Percentiles rank a stretch among this genome's conserved stretches.
Conservation (phyloP, 1,140 invertebrate species). For the Thaumatotibia leucotreta region DNA sequence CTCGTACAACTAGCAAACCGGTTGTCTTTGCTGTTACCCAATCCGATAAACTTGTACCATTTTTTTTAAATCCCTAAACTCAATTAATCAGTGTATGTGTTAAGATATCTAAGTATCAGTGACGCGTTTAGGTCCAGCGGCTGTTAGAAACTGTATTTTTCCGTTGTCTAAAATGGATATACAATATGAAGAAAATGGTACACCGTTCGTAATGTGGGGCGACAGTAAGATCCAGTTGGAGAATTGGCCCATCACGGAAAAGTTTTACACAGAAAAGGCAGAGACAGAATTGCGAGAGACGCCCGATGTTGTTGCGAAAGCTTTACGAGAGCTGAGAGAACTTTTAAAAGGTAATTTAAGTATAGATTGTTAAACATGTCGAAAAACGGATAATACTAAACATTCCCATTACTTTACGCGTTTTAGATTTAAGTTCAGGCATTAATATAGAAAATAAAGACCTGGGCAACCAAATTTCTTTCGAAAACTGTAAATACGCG, state of each 20-base stretch:
- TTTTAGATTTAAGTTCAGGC: too few relatives aligned
- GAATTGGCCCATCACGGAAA: conserved; percentile 64
- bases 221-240: conserved; percentile 73
- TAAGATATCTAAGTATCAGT: conserved; percentile 19
- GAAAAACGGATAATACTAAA: too few relatives aligned
- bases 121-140: conserved; percentile 12
- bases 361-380: too few relatives aligned
- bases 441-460: too few relatives aligned
- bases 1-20: neutral
- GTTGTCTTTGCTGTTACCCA: neutral
- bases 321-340: conserved; percentile 78
- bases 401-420: too few relatives aligned
- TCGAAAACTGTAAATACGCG: too few relatives aligned
- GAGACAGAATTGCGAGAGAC: conserved; percentile 82
- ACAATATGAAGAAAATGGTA: conserved; percentile 66
- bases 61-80: neutral
- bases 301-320: conserved; percentile 79
- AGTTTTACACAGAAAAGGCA: conserved; percentile 75
- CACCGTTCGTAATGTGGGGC: conserved; percentile 75
- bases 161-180: conserved; percentile 48
- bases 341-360: conserved; percentile 74
- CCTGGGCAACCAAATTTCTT: too few relatives aligned
- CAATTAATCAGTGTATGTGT: conserved; percentile 9
- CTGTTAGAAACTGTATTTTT: neutral
- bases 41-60: neutral